phyloP scores from a whole-genome alignment of 2,888 invertebrate genomes.

The Stegophylla sp. region DNA sequence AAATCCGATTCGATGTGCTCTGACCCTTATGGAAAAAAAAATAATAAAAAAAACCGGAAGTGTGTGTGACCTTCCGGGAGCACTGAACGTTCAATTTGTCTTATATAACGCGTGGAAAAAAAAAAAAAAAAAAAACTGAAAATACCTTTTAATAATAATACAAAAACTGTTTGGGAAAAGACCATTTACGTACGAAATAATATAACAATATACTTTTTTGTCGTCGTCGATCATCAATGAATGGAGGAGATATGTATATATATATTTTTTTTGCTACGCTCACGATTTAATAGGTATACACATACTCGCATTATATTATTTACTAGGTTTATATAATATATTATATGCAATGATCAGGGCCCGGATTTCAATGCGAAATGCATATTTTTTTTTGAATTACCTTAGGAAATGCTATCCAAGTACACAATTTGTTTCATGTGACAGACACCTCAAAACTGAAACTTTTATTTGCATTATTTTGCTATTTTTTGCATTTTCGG shows the following conservation, averaged over 20 bases:
- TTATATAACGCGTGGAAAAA: constrained; percentile 13
- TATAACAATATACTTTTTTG: too few species aligned
- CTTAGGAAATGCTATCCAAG: too few species aligned
- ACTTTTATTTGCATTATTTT: too few species aligned
- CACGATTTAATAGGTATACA: constrained; percentile 16
- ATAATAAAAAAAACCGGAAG: constrained; percentile 20
- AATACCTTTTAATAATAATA: background rate
- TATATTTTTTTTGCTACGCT: constrained; percentile 20
- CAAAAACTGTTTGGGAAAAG: background rate
- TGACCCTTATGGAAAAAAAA: background rate
- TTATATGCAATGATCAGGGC: too few species aligned
- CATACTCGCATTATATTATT: too few species aligned
- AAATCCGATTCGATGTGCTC: constrained; percentile 4
- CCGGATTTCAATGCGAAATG: too few species aligned
- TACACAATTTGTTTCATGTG: too few species aligned
- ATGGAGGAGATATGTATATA: background rate
- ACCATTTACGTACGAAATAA: background rate
- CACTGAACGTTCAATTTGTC: constrained; percentile 43
- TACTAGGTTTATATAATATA: too few species aligned
- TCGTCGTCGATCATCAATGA: constrained; percentile 2
- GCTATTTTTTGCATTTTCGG: too few species aligned
- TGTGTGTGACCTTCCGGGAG: constrained; percentile 21
- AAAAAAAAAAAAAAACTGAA: background rate
- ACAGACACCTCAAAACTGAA: too few species aligned
- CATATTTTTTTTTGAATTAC: too few species aligned